Base-by-base conservation (phyloP, 2,888 invertebrate genomes). In the Helicoverpa assulta region DNA sequence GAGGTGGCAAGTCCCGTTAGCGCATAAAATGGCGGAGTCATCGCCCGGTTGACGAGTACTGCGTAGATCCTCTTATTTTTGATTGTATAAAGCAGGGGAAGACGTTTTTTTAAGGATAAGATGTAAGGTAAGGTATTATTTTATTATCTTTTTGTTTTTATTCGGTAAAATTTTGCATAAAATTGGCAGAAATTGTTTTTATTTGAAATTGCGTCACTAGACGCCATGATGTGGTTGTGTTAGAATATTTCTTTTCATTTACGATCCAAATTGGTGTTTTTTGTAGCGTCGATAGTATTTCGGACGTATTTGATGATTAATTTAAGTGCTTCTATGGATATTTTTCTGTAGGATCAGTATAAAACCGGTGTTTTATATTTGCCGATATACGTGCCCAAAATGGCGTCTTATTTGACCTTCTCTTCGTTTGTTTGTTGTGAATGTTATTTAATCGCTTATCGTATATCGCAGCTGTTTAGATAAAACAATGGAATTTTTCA, bases 11-110 rank as follows among this genome's bases (percentile, higher is more conserved):
- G 85, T 87, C 84, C 86, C 85, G 84, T 86, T 85, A 84, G 70
- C 72, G 57, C 79, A 78, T 79, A 92, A 91, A 87, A 93, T 93
- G 93, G 92, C 93, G 85, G 89, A 90, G 85, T 87, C 92, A 87
- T 92, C 93, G 91, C 91, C 91, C 90, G 92, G 93, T 89, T 92
- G 89, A 90, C 81, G 73, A 85, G 67, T 79, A 85, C 85, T 87
- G 86, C 87, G 88, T 88, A 89, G 82, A 86, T 85, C 80, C 83
- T 79, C 83, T 81, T 79, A 83, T 82, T 84, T 84, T 83, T 81
- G 79, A 80, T 76, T 70, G 70, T 79, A 71, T 65, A 81, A 78
- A 82, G 64, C 78, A 78, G 80, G 75, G 76, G 82, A 86, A 84
- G 85, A 84, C 83, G 78, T 80, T 79, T 82, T 75, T 80, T 75